Base-by-base conservation (phyloP, 2,888 invertebrate species). In the Phyllotreta striolata region DNA sequence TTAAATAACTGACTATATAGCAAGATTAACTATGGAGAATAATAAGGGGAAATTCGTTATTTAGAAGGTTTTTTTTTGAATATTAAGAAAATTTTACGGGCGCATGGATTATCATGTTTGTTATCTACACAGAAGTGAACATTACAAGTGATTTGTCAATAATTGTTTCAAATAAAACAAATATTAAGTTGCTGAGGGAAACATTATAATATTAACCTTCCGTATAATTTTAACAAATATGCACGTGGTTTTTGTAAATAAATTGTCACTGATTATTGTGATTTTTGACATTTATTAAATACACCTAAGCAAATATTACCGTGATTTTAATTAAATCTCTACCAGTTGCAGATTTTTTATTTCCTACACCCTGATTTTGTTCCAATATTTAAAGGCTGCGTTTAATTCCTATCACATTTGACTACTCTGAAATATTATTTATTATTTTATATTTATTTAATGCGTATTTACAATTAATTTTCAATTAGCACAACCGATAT, bases 121-220 rank as follows among this genome's bases (percentile, higher is more conserved):
- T 79, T 79, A 79, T 79, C 79, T 76, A 67, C 67, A 72, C 73
- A 75, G 78, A 77, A 77, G 76, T 80, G 77, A 78, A 77, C 72
- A 71, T 76, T 75, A 79, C 72, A 74, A 81, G 81, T 81, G 81
- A 81, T 80, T 80, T 80, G 81, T 80, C 77, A 81, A 81, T 80
- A 81, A 80, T 81, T 80, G 77, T 77, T 76, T 76, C 75, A 78
- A 77, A 78, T 77, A 76, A 76, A 79, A 78, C 77, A 80, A 80
- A 80, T 78, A 80, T 24, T 9, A 57, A 73, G 69, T 69, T 71
- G 71, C 71, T 70, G 66, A 57, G 57, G 62, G 51, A 63, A 58
- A 64, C 54, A 70, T 71, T 74, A n/a, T n/a, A 74, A 73, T 74
- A 73, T 71, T 70, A 59, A 62, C 71, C 71, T 73, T 67, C 72